Conservation (phyloP, 2,797 vertebrate species). For the Gambusia yucatana region DNA sequence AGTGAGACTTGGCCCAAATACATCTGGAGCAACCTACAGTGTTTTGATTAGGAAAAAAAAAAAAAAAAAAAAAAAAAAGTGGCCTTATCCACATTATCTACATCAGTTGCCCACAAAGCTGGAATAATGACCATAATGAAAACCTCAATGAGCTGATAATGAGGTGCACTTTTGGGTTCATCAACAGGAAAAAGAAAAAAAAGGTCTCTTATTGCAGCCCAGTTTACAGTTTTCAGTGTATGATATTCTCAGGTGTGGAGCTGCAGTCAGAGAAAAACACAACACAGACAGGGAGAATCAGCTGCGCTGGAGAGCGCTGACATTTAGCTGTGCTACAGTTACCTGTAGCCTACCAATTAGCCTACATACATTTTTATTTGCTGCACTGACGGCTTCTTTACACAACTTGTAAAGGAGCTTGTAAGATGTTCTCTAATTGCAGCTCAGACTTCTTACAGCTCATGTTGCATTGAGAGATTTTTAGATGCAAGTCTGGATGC, state of each 20-base stretch:
- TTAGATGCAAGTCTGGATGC: not conserved
- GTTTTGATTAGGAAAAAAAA: not conserved
- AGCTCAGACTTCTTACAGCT: slow-evolving; percentile 45
- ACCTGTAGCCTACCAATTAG: slow-evolving; percentile 49
- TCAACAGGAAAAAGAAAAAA: not conserved
- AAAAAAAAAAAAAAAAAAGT: slow-evolving; percentile 19
- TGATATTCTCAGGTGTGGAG: not conserved
- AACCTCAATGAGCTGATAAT: slow-evolving; percentile 35
- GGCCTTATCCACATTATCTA: slow-evolving; percentile 2
- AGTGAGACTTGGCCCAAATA: not conserved
- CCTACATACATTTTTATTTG: slow-evolving; percentile 32
- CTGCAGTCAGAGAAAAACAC: slow-evolving; percentile 3
- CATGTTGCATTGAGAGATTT: not conserved
- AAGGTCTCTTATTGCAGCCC: not conserved
- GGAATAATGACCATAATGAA: slow-evolving; percentile 35
- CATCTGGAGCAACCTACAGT: not conserved
- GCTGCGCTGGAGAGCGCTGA: not conserved
- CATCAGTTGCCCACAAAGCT: slow-evolving; percentile 33
- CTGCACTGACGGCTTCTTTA: not conserved
- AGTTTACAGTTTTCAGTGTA: not conserved
- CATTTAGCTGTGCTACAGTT: slow-evolving; percentile 60
- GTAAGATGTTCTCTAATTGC: slow-evolving; percentile 36
- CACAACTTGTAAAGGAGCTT: slow-evolving; percentile 26
- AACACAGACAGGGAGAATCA: not conserved
- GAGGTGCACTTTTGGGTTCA: not conserved